Base-by-base conservation (phyloP, 2,797 vertebrate species). In the Staurois parvus region DNA sequence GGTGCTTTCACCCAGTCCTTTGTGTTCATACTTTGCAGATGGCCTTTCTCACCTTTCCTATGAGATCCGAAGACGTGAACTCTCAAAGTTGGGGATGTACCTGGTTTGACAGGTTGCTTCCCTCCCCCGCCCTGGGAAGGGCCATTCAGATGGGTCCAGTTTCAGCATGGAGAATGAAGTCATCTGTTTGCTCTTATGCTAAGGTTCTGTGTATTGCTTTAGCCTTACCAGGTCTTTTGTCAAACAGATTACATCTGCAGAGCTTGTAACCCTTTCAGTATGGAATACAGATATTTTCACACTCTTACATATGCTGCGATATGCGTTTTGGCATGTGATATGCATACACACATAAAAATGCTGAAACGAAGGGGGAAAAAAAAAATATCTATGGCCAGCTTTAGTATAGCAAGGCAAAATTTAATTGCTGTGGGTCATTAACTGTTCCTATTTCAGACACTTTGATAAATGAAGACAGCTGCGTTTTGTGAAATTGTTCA, bases 41-140 rank as follows among this genome's bases (percentile, higher is more conserved):
- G 29, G 19, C 4, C 26, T 15, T 62, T 15, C 48, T 76, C 24
- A 34, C 11, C 37, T 28, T 40, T 70, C 67, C 24, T 37, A 69
- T 26, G 7, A 70, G 42, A n/a, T 80, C 78, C 28, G 21, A 40
- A 80, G 45, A 77, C 15, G 45, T 75, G 72, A 59, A 28, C 70
- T 62, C n/a, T 28, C 12, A 12, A 30, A 34, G 64, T 40, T 30
- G 42, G 75, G 37, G 52, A 56, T 64, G 34, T 81, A 86, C 84
- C 84, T 85, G 84, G 84, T 85, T 37, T 81, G 84, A 85, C 84
- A 81, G 73, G 84, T 81, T 85, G 84, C 76, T 26, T 59, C 72
- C 72, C 72, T 45, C 75, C 78, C 72, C 48, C 78, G 52, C 72
- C 69, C 84, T 70, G 66, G 64, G 64, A 24, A 76, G 78, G 84